These are phyloP conservation scores for Theretra japonica DNA, from an alignment of 2,888 invertebrate genomes.

Conservation along the genomic window DNA sequence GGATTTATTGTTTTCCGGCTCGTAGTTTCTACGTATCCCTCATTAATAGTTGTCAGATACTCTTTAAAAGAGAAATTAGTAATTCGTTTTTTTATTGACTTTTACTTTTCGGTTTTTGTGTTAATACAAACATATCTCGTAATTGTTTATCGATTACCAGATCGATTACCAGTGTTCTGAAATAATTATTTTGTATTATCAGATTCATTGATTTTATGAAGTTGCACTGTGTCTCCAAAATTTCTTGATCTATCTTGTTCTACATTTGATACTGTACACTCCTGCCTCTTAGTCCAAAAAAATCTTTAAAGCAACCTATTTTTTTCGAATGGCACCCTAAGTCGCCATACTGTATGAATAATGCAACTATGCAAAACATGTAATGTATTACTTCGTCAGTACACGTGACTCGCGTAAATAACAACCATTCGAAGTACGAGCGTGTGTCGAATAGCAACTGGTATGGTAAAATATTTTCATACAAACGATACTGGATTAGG, in stretches of 20 bases:
- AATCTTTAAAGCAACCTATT: conserved; percentile 54
- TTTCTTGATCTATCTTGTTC: no score
- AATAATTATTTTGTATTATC: no score
- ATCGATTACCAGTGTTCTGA: no score
- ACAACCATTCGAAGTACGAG: conserved; percentile 59
- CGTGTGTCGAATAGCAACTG: conserved; percentile 63
- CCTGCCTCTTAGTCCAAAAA: conserved; percentile 4
- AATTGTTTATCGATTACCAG: no score
- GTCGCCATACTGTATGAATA: conserved; percentile 63
- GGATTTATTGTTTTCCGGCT: neutral
- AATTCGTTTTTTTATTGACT: no score
- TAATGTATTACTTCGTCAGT: conserved; percentile 68
- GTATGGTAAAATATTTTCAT: conserved; percentile 39
- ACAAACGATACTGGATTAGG: conserved; percentile 29
- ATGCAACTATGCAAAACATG: conserved; percentile 73
- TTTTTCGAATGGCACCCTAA: conserved; percentile 55
- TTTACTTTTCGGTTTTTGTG: no score
- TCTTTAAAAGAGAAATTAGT: no score
- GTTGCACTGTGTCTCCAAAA: no score
- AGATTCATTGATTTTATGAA: no score
- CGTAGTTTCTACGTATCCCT: neutral
- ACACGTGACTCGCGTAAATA: conserved; percentile 72
- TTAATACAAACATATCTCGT: no score
- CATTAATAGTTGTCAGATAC: no score
- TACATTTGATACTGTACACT: neutral